Conservation (phyloP, 2,888 invertebrate genomes). For the Microctonus aethiopoides region DNA sequence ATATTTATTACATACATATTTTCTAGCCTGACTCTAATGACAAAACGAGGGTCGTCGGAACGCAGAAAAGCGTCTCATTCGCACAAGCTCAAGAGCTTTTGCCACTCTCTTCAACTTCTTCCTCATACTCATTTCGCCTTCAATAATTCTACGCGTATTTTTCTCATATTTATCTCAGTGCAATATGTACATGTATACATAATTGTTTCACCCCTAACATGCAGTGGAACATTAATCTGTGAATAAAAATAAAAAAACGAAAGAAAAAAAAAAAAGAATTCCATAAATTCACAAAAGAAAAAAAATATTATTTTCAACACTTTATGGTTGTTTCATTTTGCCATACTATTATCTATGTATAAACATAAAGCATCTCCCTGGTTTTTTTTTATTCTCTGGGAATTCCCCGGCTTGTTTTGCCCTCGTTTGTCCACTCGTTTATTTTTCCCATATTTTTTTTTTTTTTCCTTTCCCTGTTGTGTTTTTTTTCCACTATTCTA, state of each 20-base stretch:
- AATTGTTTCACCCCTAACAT: background rate
- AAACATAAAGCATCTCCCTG: background rate
- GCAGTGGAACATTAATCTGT: background rate
- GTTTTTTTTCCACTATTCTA: background rate
- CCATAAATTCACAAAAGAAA: background rate
- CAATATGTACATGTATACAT: background rate
- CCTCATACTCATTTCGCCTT: background rate
- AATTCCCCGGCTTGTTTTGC: slow-evolving; percentile 9
- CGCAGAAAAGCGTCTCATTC: slow-evolving; percentile 42
- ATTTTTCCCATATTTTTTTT: background rate
- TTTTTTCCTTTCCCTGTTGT: background rate
- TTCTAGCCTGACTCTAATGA: slow-evolving; percentile 22
- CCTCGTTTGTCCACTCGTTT: slow-evolving; percentile 16
- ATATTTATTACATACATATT: slow-evolving; percentile 20
- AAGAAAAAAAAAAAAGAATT: background rate
- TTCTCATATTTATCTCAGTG: background rate
- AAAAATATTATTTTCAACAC: background rate
- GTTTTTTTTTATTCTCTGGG: background rate
- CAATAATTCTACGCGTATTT: background rate
- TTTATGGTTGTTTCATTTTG: background rate
- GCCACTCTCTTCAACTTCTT: background rate
- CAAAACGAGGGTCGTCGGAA: slow-evolving; percentile 24
- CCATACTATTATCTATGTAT: background rate
- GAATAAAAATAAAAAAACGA: background rate
- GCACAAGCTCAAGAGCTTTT: slow-evolving; percentile 1